phyloP scores from a whole-genome alignment of 2,888 invertebrate species.

The Caenorhabditis angaria region DNA sequence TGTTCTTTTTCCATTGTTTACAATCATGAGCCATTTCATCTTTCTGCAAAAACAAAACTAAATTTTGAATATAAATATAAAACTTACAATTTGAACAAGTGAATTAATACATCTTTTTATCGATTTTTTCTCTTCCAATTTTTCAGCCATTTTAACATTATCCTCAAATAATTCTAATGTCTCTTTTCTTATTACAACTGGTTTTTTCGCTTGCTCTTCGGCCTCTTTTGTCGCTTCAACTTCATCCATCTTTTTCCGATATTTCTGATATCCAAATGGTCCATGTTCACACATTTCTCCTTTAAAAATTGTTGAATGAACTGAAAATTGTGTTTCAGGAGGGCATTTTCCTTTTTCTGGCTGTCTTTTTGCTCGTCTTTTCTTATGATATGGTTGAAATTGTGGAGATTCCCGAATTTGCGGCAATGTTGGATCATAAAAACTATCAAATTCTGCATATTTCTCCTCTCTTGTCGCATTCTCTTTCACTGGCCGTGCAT shows the following conservation, averaged over 20 bases:
- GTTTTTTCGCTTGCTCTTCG: background rate
- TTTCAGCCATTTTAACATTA: background rate
- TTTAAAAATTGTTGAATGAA: background rate
- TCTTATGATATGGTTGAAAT: slow-evolving; percentile 5
- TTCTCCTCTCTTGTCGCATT: slow-evolving; percentile 3
- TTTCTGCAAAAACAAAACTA: background rate
- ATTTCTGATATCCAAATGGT: slow-evolving; percentile 5
- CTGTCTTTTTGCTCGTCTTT: background rate
- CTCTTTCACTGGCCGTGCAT: background rate
- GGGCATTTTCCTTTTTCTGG: background rate
- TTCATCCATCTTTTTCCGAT: background rate
- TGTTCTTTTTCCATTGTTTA: slow-evolving; percentile 3
- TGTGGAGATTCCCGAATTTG: background rate
- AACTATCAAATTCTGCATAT: slow-evolving; percentile 11
- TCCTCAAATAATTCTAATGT: background rate
- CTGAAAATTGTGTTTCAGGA: background rate
- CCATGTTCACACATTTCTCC: slow-evolving; percentile 3
- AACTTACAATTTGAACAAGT: slow-evolving; percentile 5
- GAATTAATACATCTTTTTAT: background rate
- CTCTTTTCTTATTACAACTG: background rate
- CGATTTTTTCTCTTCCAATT: slow-evolving; percentile 2
- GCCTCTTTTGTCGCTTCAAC: background rate
- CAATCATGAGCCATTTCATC: background rate
- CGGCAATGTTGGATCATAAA: slow-evolving; percentile 23
- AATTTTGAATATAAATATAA: background rate